A percentile compares a stretch with the other conserved stretches of the same genome.
Conservation (phyloP, 2,888 invertebrate genomes). For the Schizotus pectinicornis region DNA sequence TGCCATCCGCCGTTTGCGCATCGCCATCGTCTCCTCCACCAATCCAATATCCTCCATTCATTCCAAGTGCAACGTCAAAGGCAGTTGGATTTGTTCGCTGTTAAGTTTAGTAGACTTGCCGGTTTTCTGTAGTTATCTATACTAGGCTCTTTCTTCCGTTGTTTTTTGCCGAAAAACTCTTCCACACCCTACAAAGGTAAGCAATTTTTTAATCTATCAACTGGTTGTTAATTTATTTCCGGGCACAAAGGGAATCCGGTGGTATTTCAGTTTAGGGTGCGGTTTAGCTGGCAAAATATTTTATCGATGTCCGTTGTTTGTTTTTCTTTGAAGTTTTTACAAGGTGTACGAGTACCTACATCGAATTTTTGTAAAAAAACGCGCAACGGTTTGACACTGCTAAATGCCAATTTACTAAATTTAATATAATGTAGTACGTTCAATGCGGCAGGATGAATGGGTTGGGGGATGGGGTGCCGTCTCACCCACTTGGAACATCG, state of each 20-base stretch:
- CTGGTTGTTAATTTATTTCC: background rate
- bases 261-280: slow-evolving; percentile 20
- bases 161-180: background rate
- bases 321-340: slow-evolving; percentile 14
- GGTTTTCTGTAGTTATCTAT: slow-evolving; percentile 5
- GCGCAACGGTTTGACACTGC: too few relatives aligned
- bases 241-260: background rate
- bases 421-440: too few relatives aligned
- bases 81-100: slow-evolving; percentile 4
- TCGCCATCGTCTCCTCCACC: slow-evolving; percentile 8
- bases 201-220: slow-evolving; percentile 1
- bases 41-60: slow-evolving; percentile 8
- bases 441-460: too few relatives aligned
- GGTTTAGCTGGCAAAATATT: slow-evolving; percentile 9
- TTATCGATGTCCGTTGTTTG: slow-evolving; percentile 9
- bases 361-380: too few relatives aligned
- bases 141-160: background rate
- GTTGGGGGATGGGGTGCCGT: too few relatives aligned
- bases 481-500: too few relatives aligned
- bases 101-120: background rate
- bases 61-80: slow-evolving; percentile 21
- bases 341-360: too few relatives aligned
- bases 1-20: slow-evolving; percentile 23
- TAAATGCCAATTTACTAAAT: too few relatives aligned
- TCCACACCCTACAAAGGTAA: slow-evolving; percentile 2